Evolutionary conservation across 2,113 vertebrate species (phyloP), one percentile per base, ranked within the genome.

Genomic region (Ptilonorhynchus violaceus): DNA sequence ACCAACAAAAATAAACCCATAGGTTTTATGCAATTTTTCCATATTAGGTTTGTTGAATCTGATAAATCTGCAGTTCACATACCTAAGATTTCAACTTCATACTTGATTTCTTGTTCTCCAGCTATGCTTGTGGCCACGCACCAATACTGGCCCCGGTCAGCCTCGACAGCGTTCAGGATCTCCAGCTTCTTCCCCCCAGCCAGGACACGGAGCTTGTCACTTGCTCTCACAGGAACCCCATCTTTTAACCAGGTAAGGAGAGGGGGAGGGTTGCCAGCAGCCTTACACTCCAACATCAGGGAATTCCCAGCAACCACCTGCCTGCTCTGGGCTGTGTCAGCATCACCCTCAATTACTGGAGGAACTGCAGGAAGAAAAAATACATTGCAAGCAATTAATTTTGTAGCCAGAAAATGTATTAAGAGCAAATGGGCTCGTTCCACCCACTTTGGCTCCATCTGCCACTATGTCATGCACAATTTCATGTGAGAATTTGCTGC

Each of bases 211-310:
- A 99, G 93, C 31, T 92, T 98, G 85, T 98, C 96, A 8, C 97
- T 98, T 13, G 97, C 92, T 88, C 97, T 98, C 91, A 99, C 98
- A 5, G 99, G 99, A 30, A 99, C 97, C 0, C 99, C 98, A 0
- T 99, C 99, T 89, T 99, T 99, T 62, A 99, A 93, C 99, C 99
- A 99, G 13, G 99, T 99, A 50, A 99, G 98, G 25, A 98, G 96
- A 8, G 99, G 99, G 3, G 97, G 95, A 47, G 99, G 99, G 79
- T 99, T 99, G 25, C 99, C 99, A 10, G 94, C 96, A 24, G 99
- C 99, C 74, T 98, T 98, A 80, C 99, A 99, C 64, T 99, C 98
- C 93, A 99, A 86, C 0, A 75, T 97, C 94, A 99, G 95, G 5
- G 98, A 89, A 89, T 97, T 98, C 62, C 98, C 98, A 89, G 98